These are phyloP conservation scores for Hymenopus coronatus DNA, from an alignment of 2,888 invertebrate species.

Conservation along the genomic window DNA sequence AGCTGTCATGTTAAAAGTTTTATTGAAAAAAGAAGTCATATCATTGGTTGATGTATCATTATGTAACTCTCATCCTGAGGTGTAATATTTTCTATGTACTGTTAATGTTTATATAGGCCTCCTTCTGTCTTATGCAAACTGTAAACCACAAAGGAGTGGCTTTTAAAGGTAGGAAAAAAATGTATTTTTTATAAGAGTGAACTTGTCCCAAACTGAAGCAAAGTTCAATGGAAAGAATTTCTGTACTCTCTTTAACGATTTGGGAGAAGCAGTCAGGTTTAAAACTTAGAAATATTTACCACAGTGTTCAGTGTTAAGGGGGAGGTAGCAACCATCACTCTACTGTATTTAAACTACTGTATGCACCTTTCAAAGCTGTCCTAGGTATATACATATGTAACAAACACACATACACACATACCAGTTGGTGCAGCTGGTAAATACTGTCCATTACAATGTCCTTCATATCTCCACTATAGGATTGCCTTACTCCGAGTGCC, in stretches of 20 bases:
- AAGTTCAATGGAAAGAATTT: background rate
- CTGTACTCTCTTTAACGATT: background rate
- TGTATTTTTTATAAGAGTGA: background rate
- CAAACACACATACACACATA: background rate
- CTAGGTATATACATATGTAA: background rate
- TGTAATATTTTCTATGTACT: background rate
- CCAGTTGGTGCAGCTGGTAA: slow-evolving; percentile 26
- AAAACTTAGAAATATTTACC: slow-evolving; percentile 21
- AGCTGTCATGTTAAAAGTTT: background rate
- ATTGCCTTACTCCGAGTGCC: slow-evolving; percentile 36
- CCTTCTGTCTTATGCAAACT: background rate
- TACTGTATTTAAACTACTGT: slow-evolving; percentile 25
- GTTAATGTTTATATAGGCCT: background rate
- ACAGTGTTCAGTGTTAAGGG: slow-evolving; percentile 28
- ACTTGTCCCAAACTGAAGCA: background rate
- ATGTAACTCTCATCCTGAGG: background rate
- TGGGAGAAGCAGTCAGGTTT: slow-evolving; percentile 24
- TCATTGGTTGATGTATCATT: background rate
- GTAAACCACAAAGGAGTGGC: background rate
- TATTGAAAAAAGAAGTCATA: background rate
- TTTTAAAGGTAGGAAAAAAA: background rate
- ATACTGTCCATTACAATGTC: slow-evolving; percentile 28
- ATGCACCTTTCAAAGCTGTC: slow-evolving; percentile 26
- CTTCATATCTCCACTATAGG: slow-evolving; percentile 34
- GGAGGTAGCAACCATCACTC: slow-evolving; percentile 8